A percentile compares a stretch with the other conserved stretches of the same genome.
phyloP scores from a whole-genome alignment of 1,140 invertebrate genomes.

The Chlorops oryzae region DNA sequence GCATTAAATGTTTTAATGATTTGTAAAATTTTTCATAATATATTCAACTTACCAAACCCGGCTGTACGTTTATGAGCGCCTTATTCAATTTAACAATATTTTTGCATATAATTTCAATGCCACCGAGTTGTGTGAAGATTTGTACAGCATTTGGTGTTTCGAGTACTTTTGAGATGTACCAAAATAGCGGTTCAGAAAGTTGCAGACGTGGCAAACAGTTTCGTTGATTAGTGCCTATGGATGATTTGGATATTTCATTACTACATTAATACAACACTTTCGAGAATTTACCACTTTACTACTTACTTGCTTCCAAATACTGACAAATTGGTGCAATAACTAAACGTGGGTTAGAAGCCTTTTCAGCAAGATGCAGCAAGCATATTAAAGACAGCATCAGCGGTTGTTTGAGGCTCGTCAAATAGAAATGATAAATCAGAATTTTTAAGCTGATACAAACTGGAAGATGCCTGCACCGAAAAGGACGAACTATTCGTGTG shows the following conservation, averaged over 20 bases:
- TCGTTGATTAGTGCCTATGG: slow-evolving; percentile 44
- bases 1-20: too few species aligned
- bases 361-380: slow-evolving; percentile 64
- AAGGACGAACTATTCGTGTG: slow-evolving; percentile 63
- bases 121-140: slow-evolving; percentile 59
- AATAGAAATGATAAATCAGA: slow-evolving; percentile 52
- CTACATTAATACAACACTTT: background rate
- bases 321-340: slow-evolving; percentile 69
- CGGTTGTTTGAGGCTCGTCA: slow-evolving; percentile 56
- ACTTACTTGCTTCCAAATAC: slow-evolving; percentile 64
- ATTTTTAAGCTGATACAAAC: slow-evolving; percentile 37
- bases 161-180: slow-evolving; percentile 67
- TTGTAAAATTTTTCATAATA: too few species aligned
- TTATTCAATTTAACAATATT: slow-evolving; percentile 56
- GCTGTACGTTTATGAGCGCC: slow-evolving; percentile 49
- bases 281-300: background rate
- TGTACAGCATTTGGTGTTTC: slow-evolving; percentile 61
- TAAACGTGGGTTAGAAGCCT: slow-evolving; percentile 63
- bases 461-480: slow-evolving; percentile 50
- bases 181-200: slow-evolving; percentile 68
- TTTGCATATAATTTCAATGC: slow-evolving; percentile 55
- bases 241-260: too few species aligned
- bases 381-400: slow-evolving; percentile 78
- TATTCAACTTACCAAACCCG: slow-evolving; percentile 36
- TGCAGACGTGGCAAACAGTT: slow-evolving; percentile 50